Evolutionary conservation across 2,888 invertebrate genomes (phyloP).

Genomic region (Mystacides longicornis): DNA sequence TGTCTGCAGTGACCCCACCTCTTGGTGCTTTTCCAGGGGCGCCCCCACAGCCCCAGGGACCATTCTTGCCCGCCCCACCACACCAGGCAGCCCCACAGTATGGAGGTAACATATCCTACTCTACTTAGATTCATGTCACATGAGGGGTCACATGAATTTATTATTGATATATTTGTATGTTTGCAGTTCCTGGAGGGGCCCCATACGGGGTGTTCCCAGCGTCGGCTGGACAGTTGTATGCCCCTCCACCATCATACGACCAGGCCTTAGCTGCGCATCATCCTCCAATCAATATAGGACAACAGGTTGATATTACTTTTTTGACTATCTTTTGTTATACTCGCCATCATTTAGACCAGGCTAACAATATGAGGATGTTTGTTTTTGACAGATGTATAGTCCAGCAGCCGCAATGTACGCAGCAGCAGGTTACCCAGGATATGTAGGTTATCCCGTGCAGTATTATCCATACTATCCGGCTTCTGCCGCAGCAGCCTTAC

Average conservation of each 20-base stretch:
- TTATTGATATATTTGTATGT: background rate
- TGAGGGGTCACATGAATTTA: background rate
- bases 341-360: background rate
- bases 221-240: slow-evolving; percentile 51
- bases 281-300: slow-evolving; percentile 41
- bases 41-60: slow-evolving; percentile 52
- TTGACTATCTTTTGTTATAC: background rate
- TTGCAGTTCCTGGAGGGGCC: slow-evolving; percentile 51
- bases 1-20: slow-evolving; percentile 46
- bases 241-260: slow-evolving; percentile 65
- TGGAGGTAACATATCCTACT: slow-evolving; percentile 31
- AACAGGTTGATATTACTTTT: slow-evolving; percentile 33
- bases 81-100: slow-evolving; percentile 50
- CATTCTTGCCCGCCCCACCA: slow-evolving; percentile 58
- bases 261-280: slow-evolving; percentile 57
- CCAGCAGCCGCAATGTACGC: slow-evolving; percentile 63
- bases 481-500: slow-evolving; percentile 53
- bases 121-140: background rate
- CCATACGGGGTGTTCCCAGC: slow-evolving; percentile 48
- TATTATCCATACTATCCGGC: slow-evolving; percentile 70
- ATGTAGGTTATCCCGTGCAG: slow-evolving; percentile 66
- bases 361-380: background rate
- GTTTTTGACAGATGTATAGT: slow-evolving; percentile 59
- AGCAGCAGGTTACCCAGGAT: slow-evolving; percentile 63
- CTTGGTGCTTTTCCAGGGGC: slow-evolving; percentile 52